Evolutionary conservation across 2,797 vertebrate genomes (phyloP).

Genomic region (Coilia nasus): DNA sequence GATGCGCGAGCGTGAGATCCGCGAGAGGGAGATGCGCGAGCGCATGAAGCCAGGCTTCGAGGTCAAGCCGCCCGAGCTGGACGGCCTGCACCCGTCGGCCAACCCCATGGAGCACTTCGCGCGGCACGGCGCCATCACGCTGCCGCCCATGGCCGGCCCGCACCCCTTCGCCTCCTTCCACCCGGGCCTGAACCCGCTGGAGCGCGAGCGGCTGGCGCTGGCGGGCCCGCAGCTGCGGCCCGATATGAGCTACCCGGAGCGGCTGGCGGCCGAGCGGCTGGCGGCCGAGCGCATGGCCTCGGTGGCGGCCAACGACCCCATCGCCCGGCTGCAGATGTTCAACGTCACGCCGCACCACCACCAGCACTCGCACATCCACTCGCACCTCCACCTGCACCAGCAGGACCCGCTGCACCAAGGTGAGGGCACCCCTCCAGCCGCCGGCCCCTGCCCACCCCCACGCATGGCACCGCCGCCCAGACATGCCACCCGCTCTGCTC

Average conservation of each 20-base stretch:
- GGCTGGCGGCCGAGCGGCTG: conserved; percentile 94
- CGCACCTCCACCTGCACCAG: conserved; percentile 97
- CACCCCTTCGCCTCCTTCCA: conserved; percentile 96
- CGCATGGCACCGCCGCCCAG: conserved; percentile 13
- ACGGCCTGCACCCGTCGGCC: conserved; percentile 90
- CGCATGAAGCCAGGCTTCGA: conserved; percentile 98
- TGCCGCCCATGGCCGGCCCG: conserved; percentile 88
- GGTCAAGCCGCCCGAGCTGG: conserved; percentile 96
- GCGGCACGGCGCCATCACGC: conserved; percentile 91
- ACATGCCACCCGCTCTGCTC: conserved; percentile 10
- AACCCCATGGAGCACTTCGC: conserved; percentile 99
- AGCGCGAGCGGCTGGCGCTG: conserved; percentile 93
- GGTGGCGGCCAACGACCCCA: conserved; percentile 93
- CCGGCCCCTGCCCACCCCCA: conserved; percentile 11
- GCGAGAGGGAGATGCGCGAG: conserved; percentile 92
- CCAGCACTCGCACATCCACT: conserved; percentile 99
- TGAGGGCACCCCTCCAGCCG: conserved; percentile 65
- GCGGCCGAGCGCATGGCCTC: conserved; percentile 96
- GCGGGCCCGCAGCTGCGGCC: conserved; percentile 92
- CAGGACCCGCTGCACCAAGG: conserved; percentile 99
- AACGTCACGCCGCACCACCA: conserved; percentile 98
- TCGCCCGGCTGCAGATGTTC: conserved; percentile 99
- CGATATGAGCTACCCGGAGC: conserved; percentile 96
- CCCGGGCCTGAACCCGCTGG: conserved; percentile 91
- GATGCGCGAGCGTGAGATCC: conserved; percentile 90